Conservation (phyloP, 2,888 invertebrate species). For the Nebria salina region DNA sequence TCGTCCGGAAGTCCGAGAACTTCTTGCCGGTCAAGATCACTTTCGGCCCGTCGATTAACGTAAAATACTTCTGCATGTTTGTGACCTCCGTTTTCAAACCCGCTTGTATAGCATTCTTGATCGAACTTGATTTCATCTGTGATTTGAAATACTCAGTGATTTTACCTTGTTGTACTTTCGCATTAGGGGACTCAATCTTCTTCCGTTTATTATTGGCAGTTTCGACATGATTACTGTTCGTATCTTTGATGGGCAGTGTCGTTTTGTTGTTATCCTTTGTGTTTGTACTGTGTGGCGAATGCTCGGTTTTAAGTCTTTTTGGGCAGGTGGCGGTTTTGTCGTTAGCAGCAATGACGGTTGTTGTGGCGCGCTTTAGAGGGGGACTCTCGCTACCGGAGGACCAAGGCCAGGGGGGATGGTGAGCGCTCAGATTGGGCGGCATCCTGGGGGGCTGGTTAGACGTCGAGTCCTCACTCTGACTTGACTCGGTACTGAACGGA, state of each 20-base stretch:
- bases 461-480: slow-evolving; percentile 62
- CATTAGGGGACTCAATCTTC: slow-evolving; percentile 34
- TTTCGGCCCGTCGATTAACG: slow-evolving; percentile 56
- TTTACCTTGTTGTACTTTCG: slow-evolving; percentile 73
- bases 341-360: slow-evolving; percentile 31
- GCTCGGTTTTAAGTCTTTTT: slow-evolving; percentile 33
- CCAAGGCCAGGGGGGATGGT: slow-evolving; percentile 55
- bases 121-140: slow-evolving; percentile 73
- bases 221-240: slow-evolving; percentile 21
- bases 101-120: not conserved
- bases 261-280: slow-evolving; percentile 3
- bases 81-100: slow-evolving; percentile 52
- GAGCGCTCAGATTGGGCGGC: slow-evolving; percentile 52
- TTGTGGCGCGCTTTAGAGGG: slow-evolving; percentile 50
- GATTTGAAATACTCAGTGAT: slow-evolving; percentile 88
- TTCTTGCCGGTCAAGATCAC: slow-evolving; percentile 42
- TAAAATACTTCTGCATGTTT: slow-evolving; percentile 51
- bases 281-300: slow-evolving; percentile 47
- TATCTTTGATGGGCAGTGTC: slow-evolving; percentile 24
- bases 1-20: slow-evolving; percentile 50
- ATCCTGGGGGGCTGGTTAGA: slow-evolving; percentile 51
- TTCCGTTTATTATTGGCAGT: slow-evolving; percentile 41
- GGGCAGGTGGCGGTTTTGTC: slow-evolving; percentile 44
- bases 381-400: slow-evolving; percentile 51
- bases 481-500: slow-evolving; percentile 78